These are phyloP conservation scores for Sebastes kiyomatsui DNA, from an alignment of 2,797 vertebrate species.

Conservation along the genomic window DNA sequence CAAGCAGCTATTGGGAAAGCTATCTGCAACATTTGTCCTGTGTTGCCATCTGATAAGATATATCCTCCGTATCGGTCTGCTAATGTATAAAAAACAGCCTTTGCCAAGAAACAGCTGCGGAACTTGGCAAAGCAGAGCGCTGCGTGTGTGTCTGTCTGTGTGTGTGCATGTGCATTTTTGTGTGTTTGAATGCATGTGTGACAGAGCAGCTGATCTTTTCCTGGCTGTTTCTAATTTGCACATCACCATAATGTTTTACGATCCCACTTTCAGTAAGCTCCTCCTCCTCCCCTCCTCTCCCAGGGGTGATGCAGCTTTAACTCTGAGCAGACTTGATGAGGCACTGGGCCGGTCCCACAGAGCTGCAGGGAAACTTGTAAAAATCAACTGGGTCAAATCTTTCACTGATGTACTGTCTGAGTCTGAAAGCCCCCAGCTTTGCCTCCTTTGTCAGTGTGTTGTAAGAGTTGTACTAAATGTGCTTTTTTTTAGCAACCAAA, in stretches of 20 bases:
- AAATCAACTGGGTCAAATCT: slow-evolving; percentile 10
- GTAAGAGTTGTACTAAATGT: not conserved
- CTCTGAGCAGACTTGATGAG: slow-evolving; percentile 48
- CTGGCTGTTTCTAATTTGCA: slow-evolving; percentile 75
- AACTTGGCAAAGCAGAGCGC: slow-evolving; percentile 24
- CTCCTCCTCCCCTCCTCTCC: slow-evolving; percentile 11
- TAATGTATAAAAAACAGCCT: slow-evolving; percentile 33
- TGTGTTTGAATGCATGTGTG: slow-evolving; percentile 30
- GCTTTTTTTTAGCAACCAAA: not conserved
- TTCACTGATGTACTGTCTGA: not conserved
- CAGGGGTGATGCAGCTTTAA: slow-evolving; percentile 35
- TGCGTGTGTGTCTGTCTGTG: not conserved
- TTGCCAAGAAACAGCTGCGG: slow-evolving; percentile 50
- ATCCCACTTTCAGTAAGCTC: slow-evolving; percentile 61
- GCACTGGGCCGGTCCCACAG: not conserved
- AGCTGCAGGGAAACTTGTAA: slow-evolving; percentile 2
- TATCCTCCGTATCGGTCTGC: slow-evolving; percentile 31
- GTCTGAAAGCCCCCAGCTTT: not conserved
- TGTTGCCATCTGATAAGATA: slow-evolving; percentile 17
- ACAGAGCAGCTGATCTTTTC: slow-evolving; percentile 64
- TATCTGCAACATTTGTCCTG: not conserved
- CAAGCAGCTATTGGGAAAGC: not conserved
- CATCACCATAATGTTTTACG: slow-evolving; percentile 70
- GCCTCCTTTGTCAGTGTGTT: not conserved
- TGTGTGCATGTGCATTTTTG: not conserved